These are phyloP conservation scores for Oasisia sp. DNA, from an alignment of 2,888 invertebrate genomes.

Conservation along the genomic window DNA sequence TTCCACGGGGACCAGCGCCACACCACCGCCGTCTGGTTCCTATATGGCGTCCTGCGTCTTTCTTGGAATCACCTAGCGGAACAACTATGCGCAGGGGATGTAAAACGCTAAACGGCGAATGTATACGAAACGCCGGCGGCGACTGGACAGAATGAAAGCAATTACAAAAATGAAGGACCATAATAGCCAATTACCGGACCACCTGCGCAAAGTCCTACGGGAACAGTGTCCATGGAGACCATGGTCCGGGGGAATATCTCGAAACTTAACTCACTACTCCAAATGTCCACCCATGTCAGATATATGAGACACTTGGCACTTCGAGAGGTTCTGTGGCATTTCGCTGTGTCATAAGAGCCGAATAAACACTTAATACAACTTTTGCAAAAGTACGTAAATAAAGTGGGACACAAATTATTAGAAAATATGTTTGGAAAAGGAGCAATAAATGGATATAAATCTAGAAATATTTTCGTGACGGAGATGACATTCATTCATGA, in stretches of 20 bases:
- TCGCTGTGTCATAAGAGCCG: too few relatives aligned
- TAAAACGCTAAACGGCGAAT: background rate
- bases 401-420: too few relatives aligned
- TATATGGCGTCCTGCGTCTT: background rate
- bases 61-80: background rate
- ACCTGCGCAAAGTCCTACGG: background rate
- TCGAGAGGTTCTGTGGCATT: too few relatives aligned
- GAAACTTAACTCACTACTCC: too few relatives aligned
- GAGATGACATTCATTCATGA: too few relatives aligned
- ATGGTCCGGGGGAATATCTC: background rate
- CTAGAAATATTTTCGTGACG: too few relatives aligned
- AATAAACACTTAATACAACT: too few relatives aligned
- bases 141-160: background rate
- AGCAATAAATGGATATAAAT: too few relatives aligned
- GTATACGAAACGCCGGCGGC: background rate
- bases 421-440: too few relatives aligned
- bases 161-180: background rate
- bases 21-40: background rate
- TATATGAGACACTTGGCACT: too few relatives aligned
- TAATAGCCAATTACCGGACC: background rate
- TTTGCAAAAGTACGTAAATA: too few relatives aligned
- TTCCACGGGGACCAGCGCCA: background rate
- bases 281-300: too few relatives aligned
- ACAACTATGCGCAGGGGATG: background rate
- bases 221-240: background rate